phyloP scores from a whole-genome alignment of 1,140 invertebrate genomes.

The Amyelois transitella region DNA sequence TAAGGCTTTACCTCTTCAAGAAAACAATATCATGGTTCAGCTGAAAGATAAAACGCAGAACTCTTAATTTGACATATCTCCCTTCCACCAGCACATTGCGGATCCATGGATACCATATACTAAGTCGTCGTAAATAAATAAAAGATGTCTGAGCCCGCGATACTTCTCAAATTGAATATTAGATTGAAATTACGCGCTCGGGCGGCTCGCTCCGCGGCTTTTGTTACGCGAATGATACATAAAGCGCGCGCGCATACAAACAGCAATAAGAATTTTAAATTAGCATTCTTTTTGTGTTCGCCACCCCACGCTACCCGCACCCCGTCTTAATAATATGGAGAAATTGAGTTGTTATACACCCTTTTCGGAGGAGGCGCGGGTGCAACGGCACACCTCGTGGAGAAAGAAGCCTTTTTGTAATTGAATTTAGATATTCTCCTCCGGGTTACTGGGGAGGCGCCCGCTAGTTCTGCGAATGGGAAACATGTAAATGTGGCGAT shows the following conservation, averaged over 20 bases:
- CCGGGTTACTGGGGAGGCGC: constrained; percentile 53
- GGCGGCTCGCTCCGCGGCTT: constrained; percentile 51
- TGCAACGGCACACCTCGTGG: constrained; percentile 56
- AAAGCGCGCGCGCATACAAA: constrained; percentile 67
- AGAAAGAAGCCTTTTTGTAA: constrained; percentile 64
- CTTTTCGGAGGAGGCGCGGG: constrained; percentile 62
- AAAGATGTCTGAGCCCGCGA: constrained; percentile 52
- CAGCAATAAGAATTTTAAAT: constrained; percentile 71
- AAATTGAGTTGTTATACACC: constrained; percentile 73
- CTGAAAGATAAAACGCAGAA: constrained; percentile 6
- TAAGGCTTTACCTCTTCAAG: too few species aligned
- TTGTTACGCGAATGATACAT: constrained; percentile 66
- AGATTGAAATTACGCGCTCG: constrained; percentile 70
- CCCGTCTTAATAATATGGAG: constrained; percentile 68
- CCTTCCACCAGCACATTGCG: constrained; percentile 4
- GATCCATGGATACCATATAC: constrained; percentile 34
- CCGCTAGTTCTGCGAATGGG: constrained; percentile 46
- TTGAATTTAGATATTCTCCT: constrained; percentile 72
- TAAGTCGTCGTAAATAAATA: constrained; percentile 55
- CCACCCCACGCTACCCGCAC: constrained; percentile 54
- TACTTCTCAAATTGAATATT: constrained; percentile 70
- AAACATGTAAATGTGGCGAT: constrained; percentile 51
- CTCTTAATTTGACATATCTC: constrained; percentile 13
- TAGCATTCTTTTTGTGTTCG: constrained; percentile 70
- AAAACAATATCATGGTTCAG: too few species aligned